Base-by-base conservation (phyloP, 2,797 vertebrate genomes). In the Hapalemur alaotrensis region DNA sequence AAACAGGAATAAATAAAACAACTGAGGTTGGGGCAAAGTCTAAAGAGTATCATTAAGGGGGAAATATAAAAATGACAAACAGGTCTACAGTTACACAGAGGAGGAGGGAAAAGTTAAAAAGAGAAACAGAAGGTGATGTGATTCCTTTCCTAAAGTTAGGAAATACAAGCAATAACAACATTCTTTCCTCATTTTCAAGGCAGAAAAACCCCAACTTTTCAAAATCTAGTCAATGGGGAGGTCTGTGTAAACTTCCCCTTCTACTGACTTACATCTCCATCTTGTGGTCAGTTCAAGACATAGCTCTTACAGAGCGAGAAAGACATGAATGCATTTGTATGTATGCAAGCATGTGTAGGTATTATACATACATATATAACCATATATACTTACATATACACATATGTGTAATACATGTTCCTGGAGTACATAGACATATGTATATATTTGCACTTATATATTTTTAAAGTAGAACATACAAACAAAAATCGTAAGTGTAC, bases 271-370 rank as follows among this genome's bases (percentile, higher is more conserved):
- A 72, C 9, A 81, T 10, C 88, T 22, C 96, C 97, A 95, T 48
- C 96, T 92, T 76, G 96, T 96, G 95, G 94, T 76, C 70, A 28
- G 28, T 76, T 63, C n/a, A 35, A 65, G 43, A 69, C 20, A 86
- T 7, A 63, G 80, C 75, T 83, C 30, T 38, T 46, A 28, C 57
- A 28, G 57, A 59, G 52, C 22, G 57, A 59, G 6, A 18, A 4
- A 67, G 12, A 7, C 15, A n/a, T 7, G 32, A 20, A 57, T 54
- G 46, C 13, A 50, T 15, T 5, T 3, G 8, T 1, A 7, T 1
- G 32, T 1, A 7, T 22, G 7, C 22, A 46, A 28, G 13, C n/a
- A 7, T 23, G 15, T 14, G 14, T 12, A 7, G 3, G 7, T 5
- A 17, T 10, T 46, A 17, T 18, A 7, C 9, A 38, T 38, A 4